Conservation (phyloP, 2,888 invertebrate species). For the Scotopteryx bipunctaria region DNA sequence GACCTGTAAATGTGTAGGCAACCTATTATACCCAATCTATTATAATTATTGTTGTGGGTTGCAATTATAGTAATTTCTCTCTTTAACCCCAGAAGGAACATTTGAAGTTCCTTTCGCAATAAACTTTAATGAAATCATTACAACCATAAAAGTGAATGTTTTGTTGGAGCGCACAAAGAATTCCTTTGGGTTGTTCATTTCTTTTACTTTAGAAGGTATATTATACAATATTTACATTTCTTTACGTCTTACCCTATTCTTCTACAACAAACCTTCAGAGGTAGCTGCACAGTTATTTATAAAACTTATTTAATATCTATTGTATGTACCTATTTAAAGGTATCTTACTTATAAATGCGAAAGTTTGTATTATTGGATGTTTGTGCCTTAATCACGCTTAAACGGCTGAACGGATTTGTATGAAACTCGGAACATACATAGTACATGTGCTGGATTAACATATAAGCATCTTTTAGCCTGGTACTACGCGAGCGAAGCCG, state of each 20-base stretch:
- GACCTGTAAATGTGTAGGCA: not conserved
- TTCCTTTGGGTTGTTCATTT: conserved; percentile 23
- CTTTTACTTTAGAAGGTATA: conserved; percentile 11
- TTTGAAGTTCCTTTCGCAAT: conserved; percentile 8
- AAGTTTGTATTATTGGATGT: too few relatives aligned
- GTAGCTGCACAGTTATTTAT: too few relatives aligned
- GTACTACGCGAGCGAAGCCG: too few relatives aligned
- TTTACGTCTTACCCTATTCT: not conserved
- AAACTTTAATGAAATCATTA: conserved; percentile 25
- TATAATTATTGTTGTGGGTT: not conserved
- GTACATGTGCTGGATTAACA: too few relatives aligned
- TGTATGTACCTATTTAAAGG: too few relatives aligned
- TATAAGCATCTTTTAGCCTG: too few relatives aligned
- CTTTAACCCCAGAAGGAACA: conserved; percentile 1
- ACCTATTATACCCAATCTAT: too few relatives aligned
- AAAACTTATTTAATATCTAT: too few relatives aligned
- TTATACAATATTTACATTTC: conserved; percentile 10
- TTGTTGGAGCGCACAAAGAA: conserved; percentile 33
- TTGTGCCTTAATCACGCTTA: too few relatives aligned
- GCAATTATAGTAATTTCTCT: conserved; percentile 8
- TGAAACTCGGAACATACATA: too few relatives aligned
- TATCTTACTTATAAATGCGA: too few relatives aligned
- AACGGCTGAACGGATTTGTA: too few relatives aligned
- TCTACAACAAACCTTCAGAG: not conserved
- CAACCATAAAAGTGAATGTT: conserved; percentile 33